Base-by-base conservation (phyloP, 2,888 invertebrate species). In the Drosophila phalerata region DNA sequence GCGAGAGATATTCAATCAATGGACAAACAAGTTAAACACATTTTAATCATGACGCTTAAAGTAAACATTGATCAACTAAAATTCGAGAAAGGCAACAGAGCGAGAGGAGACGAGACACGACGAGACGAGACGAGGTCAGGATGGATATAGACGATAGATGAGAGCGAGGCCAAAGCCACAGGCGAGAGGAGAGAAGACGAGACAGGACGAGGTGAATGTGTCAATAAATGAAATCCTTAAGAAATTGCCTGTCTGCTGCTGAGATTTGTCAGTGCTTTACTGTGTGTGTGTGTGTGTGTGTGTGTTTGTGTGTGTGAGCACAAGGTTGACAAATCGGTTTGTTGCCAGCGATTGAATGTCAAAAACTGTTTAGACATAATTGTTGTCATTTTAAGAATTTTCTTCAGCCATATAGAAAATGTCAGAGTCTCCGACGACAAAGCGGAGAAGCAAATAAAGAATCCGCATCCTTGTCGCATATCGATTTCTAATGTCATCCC, bases 201-300 rank as follows among this genome's bases (percentile, higher is more conserved):
- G 72, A 53, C 71, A 61, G 80, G 80, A 71, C 76, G 58, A 73
- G 73, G 75, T 77, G 65, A 79, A 88, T 77, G 85, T 84, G 89
- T 89, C 89, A 88, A 85, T 89, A 88, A 79, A 88, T 85, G 77
- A 85, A 89, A 89, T 89, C 77, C 89, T 75, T 79, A 87, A 85
- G 88, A 89, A 89, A 85, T 89, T 88, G 77, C 79, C 73, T 82
- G 89, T 81, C 81, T 88, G 77, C 63, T 60, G 45, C 70, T 60
- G 58, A 57, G 67, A 69, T 60, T 43, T 43, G 32, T 9, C 13
- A 32, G 37, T 32, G 8, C 53, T 17, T 28, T 1, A 10, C 19
- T 57, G 22, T 48, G 15, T 55, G 3, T 28, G 2, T 11, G 25
- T 57, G 22, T 48, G 15, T 55, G 3, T 45, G 11, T 52, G 17